Conservation (phyloP, 2,888 invertebrate species). For the Sabellastarte sp. region DNA sequence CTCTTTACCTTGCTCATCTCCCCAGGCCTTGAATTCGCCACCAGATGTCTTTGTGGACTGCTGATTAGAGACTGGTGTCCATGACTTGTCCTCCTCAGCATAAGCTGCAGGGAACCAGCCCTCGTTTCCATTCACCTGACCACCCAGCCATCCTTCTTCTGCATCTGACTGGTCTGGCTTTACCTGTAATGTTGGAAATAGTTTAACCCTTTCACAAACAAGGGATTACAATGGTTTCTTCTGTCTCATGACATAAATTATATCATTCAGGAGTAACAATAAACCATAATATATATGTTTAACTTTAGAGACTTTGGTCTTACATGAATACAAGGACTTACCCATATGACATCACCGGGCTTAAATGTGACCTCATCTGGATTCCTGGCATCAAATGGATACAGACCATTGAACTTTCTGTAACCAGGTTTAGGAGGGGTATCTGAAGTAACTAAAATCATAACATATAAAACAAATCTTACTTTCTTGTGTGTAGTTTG, state of each 20-base stretch:
- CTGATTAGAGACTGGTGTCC: neutral
- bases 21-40: neutral
- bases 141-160: constrained; percentile 95
- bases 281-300: too few relatives aligned
- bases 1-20: too few relatives aligned
- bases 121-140: constrained; percentile 82
- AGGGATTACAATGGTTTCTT: too few relatives aligned
- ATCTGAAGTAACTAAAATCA: too few relatives aligned
- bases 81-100: constrained; percentile 59
- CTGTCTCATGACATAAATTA: too few relatives aligned
- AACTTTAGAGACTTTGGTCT: too few relatives aligned
- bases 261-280: too few relatives aligned
- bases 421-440: constrained; percentile 8
- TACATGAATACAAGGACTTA: too few relatives aligned
- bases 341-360: constrained; percentile 83
- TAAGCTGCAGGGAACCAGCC: constrained; percentile 98
- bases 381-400: constrained; percentile 89
- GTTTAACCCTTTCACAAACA: too few relatives aligned
- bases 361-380: constrained; percentile 89
- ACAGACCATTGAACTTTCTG: constrained; percentile 77
- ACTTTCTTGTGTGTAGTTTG: too few relatives aligned
- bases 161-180: constrained; percentile 74
- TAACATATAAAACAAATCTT: too few relatives aligned
- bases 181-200: too few relatives aligned
- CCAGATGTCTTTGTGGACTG: constrained; percentile 6